These are phyloP conservation scores for Phlogophora meticulosa DNA, from an alignment of 2,888 invertebrate genomes.

Conservation along the genomic window DNA sequence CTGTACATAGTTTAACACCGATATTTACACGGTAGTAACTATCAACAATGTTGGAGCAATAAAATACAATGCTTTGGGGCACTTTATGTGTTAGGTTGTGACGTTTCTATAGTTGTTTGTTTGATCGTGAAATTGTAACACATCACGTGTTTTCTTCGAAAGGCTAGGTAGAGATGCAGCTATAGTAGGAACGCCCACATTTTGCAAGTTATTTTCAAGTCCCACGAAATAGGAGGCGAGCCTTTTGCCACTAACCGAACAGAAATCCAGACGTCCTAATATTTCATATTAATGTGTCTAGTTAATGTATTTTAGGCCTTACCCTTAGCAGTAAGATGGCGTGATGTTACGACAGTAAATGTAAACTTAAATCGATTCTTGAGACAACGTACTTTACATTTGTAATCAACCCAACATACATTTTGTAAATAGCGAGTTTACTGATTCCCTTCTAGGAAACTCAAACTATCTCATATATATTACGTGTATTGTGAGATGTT, in stretches of 20 bases:
- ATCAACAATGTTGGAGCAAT: constrained; percentile 37
- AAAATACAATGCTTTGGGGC: constrained; percentile 28
- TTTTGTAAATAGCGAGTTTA: constrained; percentile 4
- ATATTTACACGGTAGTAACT: constrained; percentile 8
- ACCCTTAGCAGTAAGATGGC: no score
- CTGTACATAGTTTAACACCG: constrained; percentile 24
- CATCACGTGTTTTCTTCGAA: no score
- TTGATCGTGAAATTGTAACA: constrained; percentile 36
- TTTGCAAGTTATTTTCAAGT: no score
- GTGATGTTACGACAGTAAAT: no score
- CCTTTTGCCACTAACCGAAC: no score
- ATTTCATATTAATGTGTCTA: no score
- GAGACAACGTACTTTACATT: not conserved
- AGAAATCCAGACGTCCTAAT: no score
- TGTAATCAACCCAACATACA: not conserved
- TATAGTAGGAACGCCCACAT: no score
- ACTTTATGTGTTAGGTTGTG: constrained; percentile 26
- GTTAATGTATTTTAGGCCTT: no score
- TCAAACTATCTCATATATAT: not conserved
- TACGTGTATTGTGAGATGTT: constrained; percentile 1
- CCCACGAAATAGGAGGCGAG: no score
- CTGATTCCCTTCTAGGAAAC: constrained; percentile 9
- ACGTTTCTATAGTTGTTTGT: constrained; percentile 22
- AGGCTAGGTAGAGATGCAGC: no score
- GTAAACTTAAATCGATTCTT: no score